phyloP scores from a whole-genome alignment of 2,888 invertebrate species.

The Pristionchus japonicus region DNA sequence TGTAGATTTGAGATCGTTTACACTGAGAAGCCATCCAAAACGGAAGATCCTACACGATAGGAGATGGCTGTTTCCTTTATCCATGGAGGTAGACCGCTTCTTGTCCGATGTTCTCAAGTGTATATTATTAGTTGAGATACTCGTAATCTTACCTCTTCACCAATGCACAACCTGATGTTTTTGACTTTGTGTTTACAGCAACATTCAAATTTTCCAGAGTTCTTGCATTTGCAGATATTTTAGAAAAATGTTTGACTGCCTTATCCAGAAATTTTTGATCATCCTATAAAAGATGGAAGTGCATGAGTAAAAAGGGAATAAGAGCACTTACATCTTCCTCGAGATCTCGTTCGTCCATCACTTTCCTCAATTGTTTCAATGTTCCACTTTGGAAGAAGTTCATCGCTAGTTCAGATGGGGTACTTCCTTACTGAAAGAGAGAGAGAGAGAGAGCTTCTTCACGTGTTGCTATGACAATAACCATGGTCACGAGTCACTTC shows the following conservation, averaged over 20 bases:
- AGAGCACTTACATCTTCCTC: not conserved
- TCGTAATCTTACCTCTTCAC: not conserved
- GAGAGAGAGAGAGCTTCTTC: not conserved
- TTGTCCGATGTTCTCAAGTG: not conserved
- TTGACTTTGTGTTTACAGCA: not conserved
- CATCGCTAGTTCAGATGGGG: not conserved
- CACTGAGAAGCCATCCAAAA: slow-evolving; percentile 31
- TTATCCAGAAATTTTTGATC: not conserved
- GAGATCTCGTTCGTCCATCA: not conserved
- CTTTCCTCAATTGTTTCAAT: not conserved
- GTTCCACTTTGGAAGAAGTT: not conserved
- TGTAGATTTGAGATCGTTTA: not conserved
- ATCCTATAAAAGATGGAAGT: not conserved
- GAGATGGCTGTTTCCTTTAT: slow-evolving; percentile 15
- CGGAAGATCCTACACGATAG: slow-evolving; percentile 37
- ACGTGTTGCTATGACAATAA: slow-evolving; percentile 7
- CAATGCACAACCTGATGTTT: not conserved
- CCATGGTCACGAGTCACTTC: not conserved
- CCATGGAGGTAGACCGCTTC: not conserved
- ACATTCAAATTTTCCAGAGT: not conserved
- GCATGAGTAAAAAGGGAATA: not conserved
- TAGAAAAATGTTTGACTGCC: not conserved
- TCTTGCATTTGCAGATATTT: not conserved
- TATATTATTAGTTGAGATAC: not conserved
- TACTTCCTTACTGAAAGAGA: not conserved